Conservation (phyloP, 2,113 vertebrate genomes). For the Mustela nigripes region DNA sequence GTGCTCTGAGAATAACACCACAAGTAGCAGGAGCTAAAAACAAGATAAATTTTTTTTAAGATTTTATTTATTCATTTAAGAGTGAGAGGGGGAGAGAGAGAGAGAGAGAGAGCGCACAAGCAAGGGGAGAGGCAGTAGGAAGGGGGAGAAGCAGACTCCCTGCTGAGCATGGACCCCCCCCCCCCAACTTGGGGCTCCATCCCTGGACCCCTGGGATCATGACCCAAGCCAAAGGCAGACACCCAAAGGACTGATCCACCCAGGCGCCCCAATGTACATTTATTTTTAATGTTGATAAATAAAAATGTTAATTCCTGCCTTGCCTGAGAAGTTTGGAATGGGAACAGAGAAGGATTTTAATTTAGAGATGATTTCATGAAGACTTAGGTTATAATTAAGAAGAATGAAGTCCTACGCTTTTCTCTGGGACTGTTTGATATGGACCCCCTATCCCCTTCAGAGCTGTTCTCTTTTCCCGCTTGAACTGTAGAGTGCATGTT, state of each 20-base stretch:
- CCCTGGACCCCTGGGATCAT: neutral
- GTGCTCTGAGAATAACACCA: neutral
- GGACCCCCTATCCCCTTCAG: neutral
- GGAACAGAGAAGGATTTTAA: slow-evolving; percentile 17
- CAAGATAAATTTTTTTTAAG: neutral
- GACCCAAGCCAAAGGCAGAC: neutral
- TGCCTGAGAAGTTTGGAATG: neutral
- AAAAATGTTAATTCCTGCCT: slow-evolving; percentile 41
- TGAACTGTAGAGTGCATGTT: neutral
- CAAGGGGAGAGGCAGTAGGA: too few relatives aligned
- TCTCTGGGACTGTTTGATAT: neutral
- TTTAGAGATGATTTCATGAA: neutral
- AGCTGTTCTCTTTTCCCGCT: neutral
- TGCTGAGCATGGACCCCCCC: neutral
- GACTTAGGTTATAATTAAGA: neutral
- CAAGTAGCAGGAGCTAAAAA: neutral
- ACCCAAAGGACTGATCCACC: too few relatives aligned
- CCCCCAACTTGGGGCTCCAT: neutral
- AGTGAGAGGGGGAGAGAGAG: too few relatives aligned
- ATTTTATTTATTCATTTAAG: too few relatives aligned
- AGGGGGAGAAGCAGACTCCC: too few relatives aligned
- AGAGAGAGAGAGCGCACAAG: too few relatives aligned
- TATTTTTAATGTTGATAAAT: slow-evolving; percentile 24
- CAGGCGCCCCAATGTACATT: neutral
- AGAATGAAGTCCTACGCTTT: neutral